Percentiles rank a stretch among this genome's conserved stretches.
Conservation (phyloP, 2,113 vertebrate genomes). For the Labeo catla region DNA sequence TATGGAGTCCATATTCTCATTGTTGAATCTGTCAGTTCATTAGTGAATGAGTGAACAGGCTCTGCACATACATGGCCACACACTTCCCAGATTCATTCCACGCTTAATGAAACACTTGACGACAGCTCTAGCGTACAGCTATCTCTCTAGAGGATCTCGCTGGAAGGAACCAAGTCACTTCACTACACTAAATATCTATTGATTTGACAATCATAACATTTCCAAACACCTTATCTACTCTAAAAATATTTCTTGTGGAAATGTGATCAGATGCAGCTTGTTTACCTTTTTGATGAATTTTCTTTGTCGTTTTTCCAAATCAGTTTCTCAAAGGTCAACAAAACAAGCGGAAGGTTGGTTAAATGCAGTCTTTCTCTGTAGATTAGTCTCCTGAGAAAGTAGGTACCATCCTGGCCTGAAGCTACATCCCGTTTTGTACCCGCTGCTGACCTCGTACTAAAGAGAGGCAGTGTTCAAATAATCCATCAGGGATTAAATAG, state of each 20-base stretch:
- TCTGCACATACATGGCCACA: neutral
- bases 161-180: conserved; percentile 16
- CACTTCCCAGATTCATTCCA: neutral
- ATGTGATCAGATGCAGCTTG: conserved; percentile 4
- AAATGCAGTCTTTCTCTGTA: neutral
- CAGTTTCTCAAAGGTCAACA: conserved; percentile 3
- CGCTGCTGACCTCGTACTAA: conserved; percentile 43
- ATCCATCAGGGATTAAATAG: conserved; percentile 69
- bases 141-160: neutral
- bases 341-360: neutral
- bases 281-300: neutral
- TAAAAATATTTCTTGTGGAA: neutral
- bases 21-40: neutral
- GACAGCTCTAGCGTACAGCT: neutral
- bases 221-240: neutral
- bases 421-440: neutral
- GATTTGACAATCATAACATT: neutral
- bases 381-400: neutral
- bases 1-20: neutral
- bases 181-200: neutral
- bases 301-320: conserved; percentile 20
- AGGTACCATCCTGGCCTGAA: neutral
- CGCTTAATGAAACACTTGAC: conserved; percentile 5
- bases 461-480: conserved; percentile 52
- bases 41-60: neutral